phyloP scores from a whole-genome alignment of 2,113 vertebrate species.

The Petroica traversi region DNA sequence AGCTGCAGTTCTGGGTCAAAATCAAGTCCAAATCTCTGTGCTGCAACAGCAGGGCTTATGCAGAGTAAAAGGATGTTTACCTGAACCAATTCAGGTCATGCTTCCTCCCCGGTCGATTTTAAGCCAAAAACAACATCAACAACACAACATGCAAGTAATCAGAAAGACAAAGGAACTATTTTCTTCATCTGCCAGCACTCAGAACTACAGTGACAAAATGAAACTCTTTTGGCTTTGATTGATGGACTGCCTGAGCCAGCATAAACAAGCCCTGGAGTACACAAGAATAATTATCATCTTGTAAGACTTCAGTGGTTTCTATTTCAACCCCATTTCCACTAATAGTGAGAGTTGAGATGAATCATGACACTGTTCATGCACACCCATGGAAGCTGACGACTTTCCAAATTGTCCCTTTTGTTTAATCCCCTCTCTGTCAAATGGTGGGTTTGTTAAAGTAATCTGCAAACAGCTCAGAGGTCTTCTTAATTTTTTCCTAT shows the following conservation, averaged over 20 bases:
- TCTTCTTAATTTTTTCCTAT: not conserved
- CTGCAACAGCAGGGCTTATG: not conserved
- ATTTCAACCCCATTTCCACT: not conserved
- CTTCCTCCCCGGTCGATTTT: not conserved
- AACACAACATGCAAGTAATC: not conserved
- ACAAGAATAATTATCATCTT: slow-evolving; percentile 36
- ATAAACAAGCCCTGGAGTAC: slow-evolving; percentile 30
- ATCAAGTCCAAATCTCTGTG: not conserved
- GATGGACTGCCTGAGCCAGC: not conserved
- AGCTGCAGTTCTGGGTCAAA: not conserved
- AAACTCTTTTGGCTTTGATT: not conserved
- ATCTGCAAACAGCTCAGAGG: not conserved
- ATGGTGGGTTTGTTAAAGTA: not conserved
- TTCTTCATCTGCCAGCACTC: not conserved
- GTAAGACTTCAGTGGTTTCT: not conserved
- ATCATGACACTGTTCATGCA: not conserved
- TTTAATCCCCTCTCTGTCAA: not conserved
- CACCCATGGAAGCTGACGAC: not conserved
- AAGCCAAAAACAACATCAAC: slow-evolving; percentile 39
- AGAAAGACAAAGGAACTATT: slow-evolving; percentile 38
- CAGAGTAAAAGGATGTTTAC: not conserved
- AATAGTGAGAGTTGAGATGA: not conserved
- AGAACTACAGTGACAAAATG: not conserved
- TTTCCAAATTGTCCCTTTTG: not conserved
- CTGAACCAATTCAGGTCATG: not conserved